Evolutionary conservation across 2,888 invertebrate species (phyloP).

Genomic region (Drosophila vallismaia): DNA sequence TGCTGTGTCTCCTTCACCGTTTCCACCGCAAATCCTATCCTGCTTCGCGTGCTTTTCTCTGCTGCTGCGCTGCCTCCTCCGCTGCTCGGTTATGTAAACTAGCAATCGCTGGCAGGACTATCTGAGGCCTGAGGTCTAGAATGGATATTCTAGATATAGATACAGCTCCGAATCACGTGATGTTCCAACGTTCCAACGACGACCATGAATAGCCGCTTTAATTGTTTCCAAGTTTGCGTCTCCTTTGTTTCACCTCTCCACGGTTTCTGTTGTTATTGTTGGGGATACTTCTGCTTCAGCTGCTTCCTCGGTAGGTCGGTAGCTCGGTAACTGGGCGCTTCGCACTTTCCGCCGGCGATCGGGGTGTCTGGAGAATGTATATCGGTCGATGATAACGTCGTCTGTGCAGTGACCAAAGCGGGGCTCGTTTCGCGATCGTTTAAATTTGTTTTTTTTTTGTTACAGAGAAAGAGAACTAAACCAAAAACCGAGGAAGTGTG

Average conservation of each 20-base stretch:
- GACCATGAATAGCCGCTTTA: conserved; percentile 46
- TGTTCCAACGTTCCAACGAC: conserved; percentile 6
- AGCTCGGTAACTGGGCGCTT: not conserved
- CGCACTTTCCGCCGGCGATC: conserved; percentile 19
- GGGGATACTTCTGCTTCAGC: conserved; percentile 17
- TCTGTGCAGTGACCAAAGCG: conserved; percentile 24
- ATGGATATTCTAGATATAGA: not conserved
- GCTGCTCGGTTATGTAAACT: conserved; percentile 59
- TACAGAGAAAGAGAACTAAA: conserved; percentile 37
- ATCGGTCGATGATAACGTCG: conserved; percentile 8
- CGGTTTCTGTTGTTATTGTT: conserved; percentile 17
- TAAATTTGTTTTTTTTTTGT: conserved; percentile 31
- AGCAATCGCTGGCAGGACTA: conserved; percentile 19
- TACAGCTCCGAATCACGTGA: conserved; percentile 28
- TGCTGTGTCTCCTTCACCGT: not conserved
- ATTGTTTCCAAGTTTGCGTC: conserved; percentile 62
- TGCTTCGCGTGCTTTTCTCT: not conserved
- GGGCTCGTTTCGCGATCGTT: conserved; percentile 38
- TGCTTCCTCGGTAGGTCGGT: conserved; percentile 36
- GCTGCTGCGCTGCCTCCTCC: conserved; percentile 1
- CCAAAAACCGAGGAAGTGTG: conserved; percentile 26
- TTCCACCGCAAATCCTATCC: not conserved
- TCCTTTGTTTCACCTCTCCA: conserved; percentile 71
- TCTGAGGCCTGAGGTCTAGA: not conserved
- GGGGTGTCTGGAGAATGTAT: not conserved